Evolutionary conservation across 2,888 invertebrate species (phyloP).

Genomic region (Pyrgus malvae): DNA sequence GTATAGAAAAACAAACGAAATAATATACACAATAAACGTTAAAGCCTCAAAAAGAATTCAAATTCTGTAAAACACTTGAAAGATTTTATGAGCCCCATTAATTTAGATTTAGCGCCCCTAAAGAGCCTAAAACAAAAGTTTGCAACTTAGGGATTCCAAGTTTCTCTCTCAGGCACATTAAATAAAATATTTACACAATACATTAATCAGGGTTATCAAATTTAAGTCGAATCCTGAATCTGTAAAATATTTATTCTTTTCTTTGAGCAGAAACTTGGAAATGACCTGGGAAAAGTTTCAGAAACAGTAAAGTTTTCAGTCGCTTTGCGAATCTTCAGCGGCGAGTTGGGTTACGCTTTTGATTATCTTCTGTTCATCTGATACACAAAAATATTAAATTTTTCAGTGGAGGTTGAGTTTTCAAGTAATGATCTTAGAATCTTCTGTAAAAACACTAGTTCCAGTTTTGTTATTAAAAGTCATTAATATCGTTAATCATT

Average conservation of each 20-base stretch:
- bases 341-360: constrained; percentile 12
- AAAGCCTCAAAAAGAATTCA: background rate
- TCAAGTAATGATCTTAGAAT: too few species aligned
- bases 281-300: constrained; percentile 11
- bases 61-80: background rate
- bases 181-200: constrained; percentile 27
- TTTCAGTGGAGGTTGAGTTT: too few species aligned
- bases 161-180: constrained; percentile 16
- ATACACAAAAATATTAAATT: constrained; percentile 13
- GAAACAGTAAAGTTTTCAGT: constrained; percentile 7
- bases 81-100: constrained; percentile 10
- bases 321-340: constrained; percentile 2
- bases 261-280: constrained; percentile 12
- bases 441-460: too few species aligned
- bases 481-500: too few species aligned
- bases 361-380: constrained; percentile 6
- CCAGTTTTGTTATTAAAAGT: too few species aligned
- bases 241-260: constrained; percentile 17
- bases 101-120: constrained; percentile 7
- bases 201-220: constrained; percentile 22
- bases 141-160: constrained; percentile 15
- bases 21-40: too few species aligned
- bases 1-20: too few species aligned
- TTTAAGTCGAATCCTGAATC: constrained; percentile 6
- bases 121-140: constrained; percentile 2